phyloP scores from a whole-genome alignment of 2,113 vertebrate genomes.

The Sigmodon hispidus region DNA sequence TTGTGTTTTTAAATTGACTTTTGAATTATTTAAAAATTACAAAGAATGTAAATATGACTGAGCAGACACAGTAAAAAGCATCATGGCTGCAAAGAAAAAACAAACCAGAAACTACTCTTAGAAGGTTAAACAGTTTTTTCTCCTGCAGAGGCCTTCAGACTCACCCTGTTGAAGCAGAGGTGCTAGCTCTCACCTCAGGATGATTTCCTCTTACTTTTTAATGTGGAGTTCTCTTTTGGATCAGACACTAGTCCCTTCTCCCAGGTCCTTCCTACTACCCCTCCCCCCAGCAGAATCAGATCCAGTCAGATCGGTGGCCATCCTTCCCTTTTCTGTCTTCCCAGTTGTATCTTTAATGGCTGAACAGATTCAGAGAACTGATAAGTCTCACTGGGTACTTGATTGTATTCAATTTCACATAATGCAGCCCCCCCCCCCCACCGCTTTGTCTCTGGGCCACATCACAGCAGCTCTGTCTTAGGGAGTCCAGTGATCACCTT shows the following conservation, averaged over 20 bases:
- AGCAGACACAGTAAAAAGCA: neutral
- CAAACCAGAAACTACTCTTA: neutral
- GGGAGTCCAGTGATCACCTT: neutral
- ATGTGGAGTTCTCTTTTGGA: neutral
- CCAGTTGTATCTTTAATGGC: neutral
- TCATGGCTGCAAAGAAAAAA: neutral
- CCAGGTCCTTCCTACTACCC: neutral
- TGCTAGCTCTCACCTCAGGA: neutral
- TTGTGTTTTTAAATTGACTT: neutral
- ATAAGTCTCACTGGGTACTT: neutral
- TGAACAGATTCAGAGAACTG: neutral
- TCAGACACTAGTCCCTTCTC: neutral
- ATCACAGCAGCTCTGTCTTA: neutral
- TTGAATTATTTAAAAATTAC: conserved; percentile 36
- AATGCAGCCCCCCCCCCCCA: no score
- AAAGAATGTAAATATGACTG: neutral
- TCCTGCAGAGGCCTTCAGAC: neutral
- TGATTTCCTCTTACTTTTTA: neutral
- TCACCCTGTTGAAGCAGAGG: neutral
- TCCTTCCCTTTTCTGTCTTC: neutral
- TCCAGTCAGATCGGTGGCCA: neutral
- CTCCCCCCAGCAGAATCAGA: neutral
- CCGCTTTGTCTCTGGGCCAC: neutral
- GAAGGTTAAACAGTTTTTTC: neutral
- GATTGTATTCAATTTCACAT: neutral